A percentile compares a stretch with the other conserved stretches of the same genome.
phyloP scores from a whole-genome alignment of 1,140 invertebrate species.

The Triops cancriformis region DNA sequence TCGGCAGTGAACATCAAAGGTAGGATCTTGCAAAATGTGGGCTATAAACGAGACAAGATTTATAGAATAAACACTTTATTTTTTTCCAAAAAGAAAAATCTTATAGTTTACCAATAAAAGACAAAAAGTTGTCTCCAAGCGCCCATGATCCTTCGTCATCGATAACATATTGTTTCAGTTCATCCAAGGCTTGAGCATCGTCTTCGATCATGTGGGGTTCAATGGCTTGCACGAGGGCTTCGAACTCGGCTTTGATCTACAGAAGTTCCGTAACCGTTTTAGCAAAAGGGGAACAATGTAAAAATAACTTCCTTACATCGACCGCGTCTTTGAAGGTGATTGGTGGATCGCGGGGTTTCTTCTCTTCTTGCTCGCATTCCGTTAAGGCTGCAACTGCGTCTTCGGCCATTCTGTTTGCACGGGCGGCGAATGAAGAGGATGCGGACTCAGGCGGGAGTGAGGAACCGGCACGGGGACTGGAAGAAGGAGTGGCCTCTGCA shows the following conservation, averaged over 20 bases:
- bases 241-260: conserved; percentile 54
- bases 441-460: neutral
- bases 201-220: conserved; percentile 57
- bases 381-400: conserved; percentile 27
- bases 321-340: conserved; percentile 66
- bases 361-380: conserved; percentile 55
- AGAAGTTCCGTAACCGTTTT: neutral
- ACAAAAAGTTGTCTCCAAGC: conserved; percentile 74
- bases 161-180: conserved; percentile 71
- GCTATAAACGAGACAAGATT: conserved; percentile 20
- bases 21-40: conserved; percentile 32
- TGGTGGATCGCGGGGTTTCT: conserved; percentile 66
- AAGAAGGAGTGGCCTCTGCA: neutral
- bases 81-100: neutral
- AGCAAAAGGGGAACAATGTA: conserved; percentile 16
- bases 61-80: conserved; percentile 22
- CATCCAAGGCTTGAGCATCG: conserved; percentile 49
- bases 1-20: conserved; percentile 38
- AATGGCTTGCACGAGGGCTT: conserved; percentile 50
- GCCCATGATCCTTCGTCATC: conserved; percentile 85
- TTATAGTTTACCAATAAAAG: conserved; percentile 58
- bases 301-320: conserved; percentile 50
- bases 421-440: neutral
- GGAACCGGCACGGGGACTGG: neutral
- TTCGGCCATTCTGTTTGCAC: conserved; percentile 30